Percentiles rank a stretch among this genome's conserved stretches.
Conservation (phyloP, 1,140 invertebrate species). For the Paramacrobiotus metropolitanus region DNA sequence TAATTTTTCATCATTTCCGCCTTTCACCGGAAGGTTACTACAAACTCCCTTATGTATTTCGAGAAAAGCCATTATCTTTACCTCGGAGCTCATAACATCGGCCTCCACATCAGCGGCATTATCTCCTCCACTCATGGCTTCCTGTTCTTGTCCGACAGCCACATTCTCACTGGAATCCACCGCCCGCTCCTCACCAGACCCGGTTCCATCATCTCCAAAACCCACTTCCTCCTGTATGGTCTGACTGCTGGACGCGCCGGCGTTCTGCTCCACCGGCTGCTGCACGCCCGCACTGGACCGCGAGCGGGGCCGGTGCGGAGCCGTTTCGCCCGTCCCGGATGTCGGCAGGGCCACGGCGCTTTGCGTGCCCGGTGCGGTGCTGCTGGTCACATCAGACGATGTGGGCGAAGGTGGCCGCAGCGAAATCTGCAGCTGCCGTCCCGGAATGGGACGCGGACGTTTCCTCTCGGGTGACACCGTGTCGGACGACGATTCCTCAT, state of each 20-base stretch:
- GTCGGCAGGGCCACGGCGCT: background rate
- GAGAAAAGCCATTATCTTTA: too few species aligned
- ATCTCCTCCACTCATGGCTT: too few species aligned
- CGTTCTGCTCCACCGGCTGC: background rate
- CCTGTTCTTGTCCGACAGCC: too few species aligned
- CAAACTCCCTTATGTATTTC: too few species aligned
- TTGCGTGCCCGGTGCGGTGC: background rate
- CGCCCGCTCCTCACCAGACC: background rate
- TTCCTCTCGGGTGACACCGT: background rate
- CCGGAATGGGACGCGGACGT: background rate
- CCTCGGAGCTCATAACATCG: too few species aligned
- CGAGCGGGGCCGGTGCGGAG: background rate
- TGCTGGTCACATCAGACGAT: background rate
- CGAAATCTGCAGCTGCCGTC: background rate
- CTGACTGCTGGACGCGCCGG: background rate
- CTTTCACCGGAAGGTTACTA: too few species aligned
- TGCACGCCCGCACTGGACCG: background rate
- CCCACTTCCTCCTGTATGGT: background rate
- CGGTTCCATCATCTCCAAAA: background rate
- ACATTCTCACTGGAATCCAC: background rate
- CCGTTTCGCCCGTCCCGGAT: background rate
- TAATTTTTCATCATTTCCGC: too few species aligned
- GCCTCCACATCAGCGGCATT: too few species aligned
- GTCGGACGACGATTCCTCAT: background rate
- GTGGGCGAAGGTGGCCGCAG: constrained; percentile 1